Conservation (phyloP, 1,140 invertebrate genomes). For the Planococcus citri region DNA sequence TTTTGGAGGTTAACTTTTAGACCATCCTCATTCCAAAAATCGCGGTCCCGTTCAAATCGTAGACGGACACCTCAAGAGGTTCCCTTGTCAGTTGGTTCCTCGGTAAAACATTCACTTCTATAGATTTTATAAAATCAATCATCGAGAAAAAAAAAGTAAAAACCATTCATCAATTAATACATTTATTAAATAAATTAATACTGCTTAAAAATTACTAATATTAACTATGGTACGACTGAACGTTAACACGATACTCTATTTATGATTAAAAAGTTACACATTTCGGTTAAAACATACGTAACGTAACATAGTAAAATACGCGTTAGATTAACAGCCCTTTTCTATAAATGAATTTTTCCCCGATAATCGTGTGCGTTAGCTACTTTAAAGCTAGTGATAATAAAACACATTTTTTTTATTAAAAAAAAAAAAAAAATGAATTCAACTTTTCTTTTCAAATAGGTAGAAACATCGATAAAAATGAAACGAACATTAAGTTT, state of each 20-base stretch:
- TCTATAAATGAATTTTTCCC: neutral
- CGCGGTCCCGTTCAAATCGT: no score
- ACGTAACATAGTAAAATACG: neutral
- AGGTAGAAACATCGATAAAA: neutral
- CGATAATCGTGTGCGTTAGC: neutral
- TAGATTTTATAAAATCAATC: no score
- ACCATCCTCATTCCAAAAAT: no score
- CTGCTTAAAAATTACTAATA: neutral
- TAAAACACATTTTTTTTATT: neutral
- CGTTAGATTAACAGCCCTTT: constrained; percentile 1
- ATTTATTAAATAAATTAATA: constrained; percentile 9
- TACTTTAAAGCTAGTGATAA: neutral
- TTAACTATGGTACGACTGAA: constrained; percentile 1
- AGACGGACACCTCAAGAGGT: no score
- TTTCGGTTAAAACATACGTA: neutral
- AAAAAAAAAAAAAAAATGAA: no score
- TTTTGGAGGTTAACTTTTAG: no score
- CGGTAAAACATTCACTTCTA: no score
- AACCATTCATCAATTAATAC: neutral
- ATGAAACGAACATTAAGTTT: neutral
- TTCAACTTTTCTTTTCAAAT: neutral
- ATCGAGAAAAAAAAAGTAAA: no score
- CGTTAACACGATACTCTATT: neutral
- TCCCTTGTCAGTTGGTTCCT: no score
- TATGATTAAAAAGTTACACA: constrained; percentile 1